Evolutionary conservation across 2,797 vertebrate species (phyloP), one percentile per base, ranked within the genome.

Genomic region (Alectoris magna): DNA sequence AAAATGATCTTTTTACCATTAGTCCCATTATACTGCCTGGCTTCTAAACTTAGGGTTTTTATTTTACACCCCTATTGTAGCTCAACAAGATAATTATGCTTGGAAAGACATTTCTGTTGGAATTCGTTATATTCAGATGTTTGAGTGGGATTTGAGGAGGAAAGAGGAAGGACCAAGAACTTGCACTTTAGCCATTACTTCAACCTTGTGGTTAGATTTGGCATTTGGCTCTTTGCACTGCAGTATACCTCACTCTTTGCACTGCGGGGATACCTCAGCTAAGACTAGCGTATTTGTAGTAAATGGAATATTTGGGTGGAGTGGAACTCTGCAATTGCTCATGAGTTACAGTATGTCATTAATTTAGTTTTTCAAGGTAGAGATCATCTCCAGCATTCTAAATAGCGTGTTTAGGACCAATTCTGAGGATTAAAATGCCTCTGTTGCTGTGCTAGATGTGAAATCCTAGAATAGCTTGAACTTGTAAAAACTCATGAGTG

Each of bases 381-480:
- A 58, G 36, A 17, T 85, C 15, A 66, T 80, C 55, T 92, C 39
- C 38, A 62, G 26, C 15, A 8, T 66, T 77, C 7, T 5, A 75
- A 60, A 8, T n/a, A 69, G 16, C n/a, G 16, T 63, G 16, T 22
- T 77, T 69, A 75, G 55, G 67, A 87, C 13, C 7, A 27, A 9
- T 83, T 80, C n/a, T 85, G 79, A 77, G 67, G 44, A 59, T 43
- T 71, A 55, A 79, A 90, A 41, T 49, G 58, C 83, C 16, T 66
- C 38, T 80, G 39, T 31, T 55, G n/a, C 55, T 8, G 4, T 79
- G 58, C 67, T 85, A 90, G 38, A 46, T 94, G 62, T n/a, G 73
- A 41, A 91, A 91, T 77, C 77, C 68, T 74, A 24, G 84, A 91
- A 88, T 90, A 88, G 39, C 44, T 89, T 69, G 49, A 91, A 85